Conservation (phyloP, 2,797 vertebrate genomes). For the Falco concolor region DNA sequence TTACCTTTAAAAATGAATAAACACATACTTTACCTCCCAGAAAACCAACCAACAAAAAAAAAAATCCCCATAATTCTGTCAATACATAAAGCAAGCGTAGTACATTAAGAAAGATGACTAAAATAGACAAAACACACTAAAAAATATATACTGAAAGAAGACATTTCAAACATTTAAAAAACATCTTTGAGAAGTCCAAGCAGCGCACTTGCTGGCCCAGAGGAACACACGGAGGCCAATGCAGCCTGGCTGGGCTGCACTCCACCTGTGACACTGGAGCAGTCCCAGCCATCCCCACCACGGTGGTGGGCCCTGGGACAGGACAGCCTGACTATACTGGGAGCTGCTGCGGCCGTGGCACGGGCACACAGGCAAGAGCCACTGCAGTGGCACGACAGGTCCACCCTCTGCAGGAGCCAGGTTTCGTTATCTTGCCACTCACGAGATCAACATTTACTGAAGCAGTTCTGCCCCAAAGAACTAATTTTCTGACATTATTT, state of each 20-base stretch:
- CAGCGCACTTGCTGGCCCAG: background rate
- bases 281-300: background rate
- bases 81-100: background rate
- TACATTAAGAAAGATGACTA: background rate
- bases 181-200: background rate
- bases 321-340: background rate
- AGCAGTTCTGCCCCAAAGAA: background rate
- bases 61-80: background rate
- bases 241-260: background rate
- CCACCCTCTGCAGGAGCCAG: background rate
- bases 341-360: background rate
- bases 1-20: background rate
- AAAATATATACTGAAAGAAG: background rate
- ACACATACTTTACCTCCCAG: background rate
- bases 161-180: background rate
- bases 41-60: background rate
- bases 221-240: rapidly evolving
- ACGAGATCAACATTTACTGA: background rate
- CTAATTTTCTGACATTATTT: background rate
- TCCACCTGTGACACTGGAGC: no score
- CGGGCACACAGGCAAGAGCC: rapidly evolving
- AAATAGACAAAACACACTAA: background rate
- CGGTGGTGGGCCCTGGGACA: rapidly evolving
- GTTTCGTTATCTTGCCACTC: rapidly evolving
- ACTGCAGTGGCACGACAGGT: rapidly evolving